Base-by-base conservation (phyloP, 2,113 vertebrate species). In the Cygnus atratus region DNA sequence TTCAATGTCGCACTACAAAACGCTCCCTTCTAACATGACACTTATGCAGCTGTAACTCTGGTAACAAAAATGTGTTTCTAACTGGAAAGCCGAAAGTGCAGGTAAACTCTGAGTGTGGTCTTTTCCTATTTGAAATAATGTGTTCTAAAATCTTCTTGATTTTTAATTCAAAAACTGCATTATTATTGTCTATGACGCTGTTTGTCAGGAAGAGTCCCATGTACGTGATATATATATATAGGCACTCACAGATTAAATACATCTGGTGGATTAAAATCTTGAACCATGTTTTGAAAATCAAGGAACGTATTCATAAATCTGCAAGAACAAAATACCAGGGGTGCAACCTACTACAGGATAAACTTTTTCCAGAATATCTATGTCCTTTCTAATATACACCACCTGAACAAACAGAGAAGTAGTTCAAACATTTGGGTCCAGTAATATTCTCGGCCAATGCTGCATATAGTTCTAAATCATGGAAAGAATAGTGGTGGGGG, bases 201-300 rank as follows among this genome's bases (percentile, higher is more conserved):
- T 63, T 90, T 71, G 18, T 72, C 58, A 91, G 58, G 12, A 82
- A 39, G 12, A 67, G 3, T 7, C 29, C 14, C 28, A 8, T 31
- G 21, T 28, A 21, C 22, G n/a, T 25, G 39, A 6, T 26, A 43
- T 25, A 68, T 15, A 46, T 43, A 25, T 50, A 25, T 50, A 57
- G 62, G 77, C 2, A 1, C 15, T 65, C 63, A 59, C 22, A 61
- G 54, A 54, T 84, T 81, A 89, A 92, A 57, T 84, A 46, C 17
- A 71, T 19, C 39, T 39, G 13, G 14, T 55, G 0, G 0, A 78
- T 91, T 92, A 84, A 87, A 93, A 82, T n/a, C 58, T 14, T 84
- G 35, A 71, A 46, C 20, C 10, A 58, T 80, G 25, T 25, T 95
- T 94, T 93, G 26, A 88, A 97, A 96, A 55, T 41, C 26, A 76